A percentile compares a stretch with the other conserved stretches of the same genome.
Conservation (phyloP, 2,888 invertebrate species). For the Opisthograptis luteolata region DNA sequence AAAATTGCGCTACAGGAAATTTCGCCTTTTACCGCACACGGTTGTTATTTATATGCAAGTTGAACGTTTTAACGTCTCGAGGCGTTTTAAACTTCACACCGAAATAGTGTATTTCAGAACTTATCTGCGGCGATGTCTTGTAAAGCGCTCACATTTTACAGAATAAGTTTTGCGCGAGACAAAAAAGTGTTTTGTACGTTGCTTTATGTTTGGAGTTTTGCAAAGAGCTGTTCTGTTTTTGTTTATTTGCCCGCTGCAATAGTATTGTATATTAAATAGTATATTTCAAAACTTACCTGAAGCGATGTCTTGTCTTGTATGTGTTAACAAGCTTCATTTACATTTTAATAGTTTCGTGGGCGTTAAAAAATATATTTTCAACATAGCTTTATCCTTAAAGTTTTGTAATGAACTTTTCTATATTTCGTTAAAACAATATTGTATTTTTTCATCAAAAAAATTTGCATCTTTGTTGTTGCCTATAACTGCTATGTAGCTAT, state of each 20-base stretch:
- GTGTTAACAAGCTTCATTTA: too few species aligned
- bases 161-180: constrained; percentile 23
- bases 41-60: constrained; percentile 44
- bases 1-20: constrained; percentile 27
- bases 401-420: background rate
- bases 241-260: background rate
- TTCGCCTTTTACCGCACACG: constrained; percentile 14
- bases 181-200: constrained; percentile 23
- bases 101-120: constrained; percentile 44
- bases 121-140: constrained; percentile 33
- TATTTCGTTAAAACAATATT: too few species aligned
- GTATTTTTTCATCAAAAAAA: too few species aligned
- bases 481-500: too few species aligned
- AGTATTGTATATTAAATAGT: constrained; percentile 4
- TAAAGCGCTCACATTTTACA: constrained; percentile 27
- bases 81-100: constrained; percentile 44
- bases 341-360: too few species aligned
- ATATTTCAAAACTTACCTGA: too few species aligned
- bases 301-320: too few species aligned
- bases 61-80: constrained; percentile 45
- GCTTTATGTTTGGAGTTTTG: constrained; percentile 10
- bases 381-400: too few species aligned
- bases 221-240: background rate
- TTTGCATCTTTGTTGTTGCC: too few species aligned
- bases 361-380: too few species aligned